phyloP scores from a whole-genome alignment of 2,113 vertebrate genomes.

The Nicator chloris region DNA sequence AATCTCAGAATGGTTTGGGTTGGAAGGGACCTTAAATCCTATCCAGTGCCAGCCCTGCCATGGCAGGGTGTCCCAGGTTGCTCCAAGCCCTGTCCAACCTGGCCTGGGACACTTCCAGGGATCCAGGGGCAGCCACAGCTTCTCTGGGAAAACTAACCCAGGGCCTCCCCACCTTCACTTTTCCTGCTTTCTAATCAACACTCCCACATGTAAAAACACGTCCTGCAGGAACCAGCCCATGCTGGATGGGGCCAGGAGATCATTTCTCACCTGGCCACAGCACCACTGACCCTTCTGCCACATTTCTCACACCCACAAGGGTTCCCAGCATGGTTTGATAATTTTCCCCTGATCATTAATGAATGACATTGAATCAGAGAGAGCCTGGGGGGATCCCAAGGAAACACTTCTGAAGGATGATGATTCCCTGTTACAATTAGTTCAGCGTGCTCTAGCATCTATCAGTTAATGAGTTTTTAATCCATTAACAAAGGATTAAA shows the following conservation, averaged over 20 bases:
- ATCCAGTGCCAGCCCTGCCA: background rate
- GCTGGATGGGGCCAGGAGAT: background rate
- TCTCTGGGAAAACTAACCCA: background rate
- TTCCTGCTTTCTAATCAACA: background rate
- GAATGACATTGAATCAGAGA: background rate
- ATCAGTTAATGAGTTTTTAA: slow-evolving; percentile 47
- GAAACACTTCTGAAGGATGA: slow-evolving; percentile 29
- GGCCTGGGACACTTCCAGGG: background rate
- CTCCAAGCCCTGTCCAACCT: fast-evolving
- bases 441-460: background rate
- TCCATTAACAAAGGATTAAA: slow-evolving; percentile 16
- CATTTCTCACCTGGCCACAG: background rate
- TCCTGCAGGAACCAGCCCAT: background rate
- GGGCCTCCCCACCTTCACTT: background rate
- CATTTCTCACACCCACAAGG: background rate
- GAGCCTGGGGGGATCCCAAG: background rate
- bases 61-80: fast-evolving
- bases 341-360: background rate
- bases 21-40: fast-evolving
- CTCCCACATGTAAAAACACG: fast-evolving
- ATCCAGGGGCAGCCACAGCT: background rate
- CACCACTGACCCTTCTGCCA: background rate
- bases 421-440: background rate
- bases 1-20: background rate
- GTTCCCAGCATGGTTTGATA: background rate